Conservation (phyloP, 2,797 vertebrate genomes). For the Botia kubotai region DNA sequence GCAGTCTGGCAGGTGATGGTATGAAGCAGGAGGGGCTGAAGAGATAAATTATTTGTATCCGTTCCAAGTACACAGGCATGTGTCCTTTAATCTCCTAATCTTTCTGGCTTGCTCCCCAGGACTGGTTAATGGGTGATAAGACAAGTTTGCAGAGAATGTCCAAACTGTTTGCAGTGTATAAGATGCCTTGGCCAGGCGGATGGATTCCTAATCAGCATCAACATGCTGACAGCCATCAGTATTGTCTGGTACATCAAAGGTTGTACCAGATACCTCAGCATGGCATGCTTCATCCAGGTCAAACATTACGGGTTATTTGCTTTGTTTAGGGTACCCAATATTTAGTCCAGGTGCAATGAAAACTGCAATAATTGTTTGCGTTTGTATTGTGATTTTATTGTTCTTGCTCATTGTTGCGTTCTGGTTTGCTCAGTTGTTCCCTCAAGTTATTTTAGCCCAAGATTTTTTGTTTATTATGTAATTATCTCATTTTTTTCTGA, state of each 20-base stretch:
- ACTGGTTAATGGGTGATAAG: slow-evolving; percentile 42
- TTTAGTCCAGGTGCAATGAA: slow-evolving; percentile 27
- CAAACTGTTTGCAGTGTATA: slow-evolving; percentile 32
- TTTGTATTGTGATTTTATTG: not conserved
- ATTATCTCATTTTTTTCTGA: not conserved
- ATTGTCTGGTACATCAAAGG: slow-evolving; percentile 69
- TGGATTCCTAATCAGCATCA: slow-evolving; percentile 71
- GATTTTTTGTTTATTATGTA: not conserved
- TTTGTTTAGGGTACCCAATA: not conserved
- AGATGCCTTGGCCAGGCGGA: slow-evolving; percentile 63
- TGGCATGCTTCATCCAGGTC: slow-evolving; percentile 58
- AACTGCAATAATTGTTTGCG: not conserved
- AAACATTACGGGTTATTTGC: slow-evolving; percentile 26
- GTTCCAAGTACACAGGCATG: slow-evolving; percentile 45
- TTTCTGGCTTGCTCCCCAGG: slow-evolving; percentile 44
- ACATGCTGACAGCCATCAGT: slow-evolving; percentile 71
- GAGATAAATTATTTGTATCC: slow-evolving; percentile 35
- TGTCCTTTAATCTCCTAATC: slow-evolving; percentile 50
- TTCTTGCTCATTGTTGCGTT: not conserved
- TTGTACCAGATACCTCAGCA: slow-evolving; percentile 59
- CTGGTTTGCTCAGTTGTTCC: not conserved
- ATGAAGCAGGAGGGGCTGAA: slow-evolving; percentile 11
- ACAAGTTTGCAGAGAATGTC: slow-evolving; percentile 47
- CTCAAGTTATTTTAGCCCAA: not conserved
- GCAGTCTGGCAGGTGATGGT: slow-evolving; percentile 19